Evolutionary conservation across 2,113 vertebrate genomes (phyloP).

Genomic region (Pelvicachromis taeniatus): DNA sequence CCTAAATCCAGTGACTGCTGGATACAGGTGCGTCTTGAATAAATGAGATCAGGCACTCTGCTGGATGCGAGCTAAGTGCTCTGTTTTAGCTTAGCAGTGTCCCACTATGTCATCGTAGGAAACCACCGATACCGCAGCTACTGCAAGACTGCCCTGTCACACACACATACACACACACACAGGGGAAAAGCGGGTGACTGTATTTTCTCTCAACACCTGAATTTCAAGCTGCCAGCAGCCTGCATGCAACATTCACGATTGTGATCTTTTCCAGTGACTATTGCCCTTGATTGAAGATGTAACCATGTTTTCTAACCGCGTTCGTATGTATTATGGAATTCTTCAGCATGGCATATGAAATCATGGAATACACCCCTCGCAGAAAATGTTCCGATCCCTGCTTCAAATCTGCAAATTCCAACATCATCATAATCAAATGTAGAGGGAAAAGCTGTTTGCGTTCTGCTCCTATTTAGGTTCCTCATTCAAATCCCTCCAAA

Average conservation of each 20-base stretch:
- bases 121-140: constrained; percentile 53
- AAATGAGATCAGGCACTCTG: neutral
- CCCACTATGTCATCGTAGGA: constrained; percentile 35
- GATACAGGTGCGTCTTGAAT: neutral
- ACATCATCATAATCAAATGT: constrained; percentile 68
- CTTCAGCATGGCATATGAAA: constrained; percentile 58
- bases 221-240: constrained; percentile 30
- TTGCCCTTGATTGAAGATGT: constrained; percentile 32
- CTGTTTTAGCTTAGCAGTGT: constrained; percentile 26
- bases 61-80: constrained; percentile 6
- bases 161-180: neutral
- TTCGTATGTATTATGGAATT: constrained; percentile 42
- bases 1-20: neutral
- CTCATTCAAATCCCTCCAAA: constrained; percentile 66
- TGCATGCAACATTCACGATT: neutral
- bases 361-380: constrained; percentile 55
- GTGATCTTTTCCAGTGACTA: constrained; percentile 49
- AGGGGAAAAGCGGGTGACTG: constrained; percentile 28
- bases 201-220: constrained; percentile 40
- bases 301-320: constrained; percentile 34
- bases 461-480: constrained; percentile 57
- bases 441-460: constrained; percentile 39
- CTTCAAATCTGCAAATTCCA: constrained; percentile 61
- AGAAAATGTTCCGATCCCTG: constrained; percentile 60
- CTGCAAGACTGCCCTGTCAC: constrained; percentile 23